A percentile compares a stretch with the other conserved stretches of the same genome.
phyloP scores from a whole-genome alignment of 2,888 invertebrate species.

The Ennomos quercinarius region DNA sequence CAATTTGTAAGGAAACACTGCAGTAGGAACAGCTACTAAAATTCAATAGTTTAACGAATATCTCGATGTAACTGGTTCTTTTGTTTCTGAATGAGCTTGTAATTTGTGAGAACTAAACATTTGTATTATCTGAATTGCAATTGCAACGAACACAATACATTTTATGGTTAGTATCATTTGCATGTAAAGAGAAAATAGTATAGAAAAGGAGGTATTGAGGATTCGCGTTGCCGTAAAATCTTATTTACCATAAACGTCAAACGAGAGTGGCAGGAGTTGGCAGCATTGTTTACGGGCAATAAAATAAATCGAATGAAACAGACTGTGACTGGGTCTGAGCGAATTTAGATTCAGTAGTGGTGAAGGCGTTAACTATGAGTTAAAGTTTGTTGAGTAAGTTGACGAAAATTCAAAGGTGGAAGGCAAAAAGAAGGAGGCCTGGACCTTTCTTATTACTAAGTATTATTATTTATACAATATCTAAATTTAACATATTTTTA shows the following conservation, averaged over 20 bases:
- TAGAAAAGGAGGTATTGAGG: conserved; percentile 63
- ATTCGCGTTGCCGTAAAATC: conserved; percentile 72
- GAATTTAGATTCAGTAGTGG: conserved; percentile 6
- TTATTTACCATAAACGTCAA: conserved; percentile 78
- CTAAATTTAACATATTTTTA: too few species aligned
- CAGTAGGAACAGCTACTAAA: conserved; percentile 32
- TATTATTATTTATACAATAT: too few species aligned
- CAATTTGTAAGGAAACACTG: conserved; percentile 9
- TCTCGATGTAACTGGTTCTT: conserved; percentile 32
- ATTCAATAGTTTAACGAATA: conserved; percentile 37
- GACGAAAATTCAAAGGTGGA: not conserved
- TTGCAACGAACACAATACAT: conserved; percentile 54
- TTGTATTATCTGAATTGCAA: conserved; percentile 53
- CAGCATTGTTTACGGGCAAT: conserved; percentile 79
- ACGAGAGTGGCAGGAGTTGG: conserved; percentile 70
- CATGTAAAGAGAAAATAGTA: conserved; percentile 68
- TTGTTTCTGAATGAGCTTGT: conserved; percentile 40
- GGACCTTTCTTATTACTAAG: too few species aligned
- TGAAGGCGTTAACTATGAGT: conserved; percentile 10
- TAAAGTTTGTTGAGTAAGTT: conserved; percentile 5
- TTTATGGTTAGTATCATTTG: conserved; percentile 64
- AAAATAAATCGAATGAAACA: conserved; percentile 78
- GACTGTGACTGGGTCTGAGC: conserved; percentile 55
- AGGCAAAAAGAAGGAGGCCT: too few species aligned
- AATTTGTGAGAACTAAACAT: conserved; percentile 51